These are phyloP conservation scores for Melieria omissa DNA, from an alignment of 2,888 invertebrate species.

Conservation along the genomic window DNA sequence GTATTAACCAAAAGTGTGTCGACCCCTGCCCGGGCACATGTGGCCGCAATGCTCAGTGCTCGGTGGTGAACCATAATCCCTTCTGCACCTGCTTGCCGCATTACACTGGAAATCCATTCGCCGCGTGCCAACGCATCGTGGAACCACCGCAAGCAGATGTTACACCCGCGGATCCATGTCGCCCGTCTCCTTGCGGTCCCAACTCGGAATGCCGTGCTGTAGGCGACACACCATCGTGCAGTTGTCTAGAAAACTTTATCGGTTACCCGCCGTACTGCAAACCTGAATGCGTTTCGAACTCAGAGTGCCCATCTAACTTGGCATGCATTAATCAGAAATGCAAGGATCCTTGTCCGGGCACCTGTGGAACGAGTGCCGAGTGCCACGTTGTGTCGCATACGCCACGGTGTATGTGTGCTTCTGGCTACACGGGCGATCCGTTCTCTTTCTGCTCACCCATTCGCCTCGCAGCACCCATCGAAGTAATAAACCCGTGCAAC, in stretches of 20 bases:
- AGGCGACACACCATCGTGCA: slow-evolving; percentile 77
- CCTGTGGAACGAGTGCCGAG: slow-evolving; percentile 78
- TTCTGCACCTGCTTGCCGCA: slow-evolving; percentile 78
- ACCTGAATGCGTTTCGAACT: slow-evolving; percentile 78
- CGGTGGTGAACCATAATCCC: slow-evolving; percentile 76
- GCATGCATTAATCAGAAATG: slow-evolving; percentile 82
- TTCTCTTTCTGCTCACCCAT: slow-evolving; percentile 72
- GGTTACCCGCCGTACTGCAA: slow-evolving; percentile 80
- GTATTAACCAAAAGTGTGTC: slow-evolving; percentile 77
- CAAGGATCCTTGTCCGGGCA: slow-evolving; percentile 77
- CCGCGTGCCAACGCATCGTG: slow-evolving; percentile 74
- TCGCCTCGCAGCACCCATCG: slow-evolving; percentile 62
- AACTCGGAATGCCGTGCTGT: slow-evolving; percentile 74
- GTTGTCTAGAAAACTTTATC: slow-evolving; percentile 76
- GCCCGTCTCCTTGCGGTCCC: slow-evolving; percentile 79
- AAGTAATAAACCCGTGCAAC: slow-evolving; percentile 73
- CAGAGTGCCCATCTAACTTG: slow-evolving; percentile 76
- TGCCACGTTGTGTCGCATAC: slow-evolving; percentile 80
- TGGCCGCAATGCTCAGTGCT: slow-evolving; percentile 73
- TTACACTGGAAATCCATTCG: slow-evolving; percentile 81
- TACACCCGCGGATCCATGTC: slow-evolving; percentile 71
- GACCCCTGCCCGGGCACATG: slow-evolving; percentile 77
- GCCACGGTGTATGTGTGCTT: slow-evolving; percentile 76
- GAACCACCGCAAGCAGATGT: slow-evolving; percentile 61
- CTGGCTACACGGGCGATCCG: slow-evolving; percentile 77